phyloP scores from a whole-genome alignment of 2,888 invertebrate species.

The Phyllotreta cruciferae region DNA sequence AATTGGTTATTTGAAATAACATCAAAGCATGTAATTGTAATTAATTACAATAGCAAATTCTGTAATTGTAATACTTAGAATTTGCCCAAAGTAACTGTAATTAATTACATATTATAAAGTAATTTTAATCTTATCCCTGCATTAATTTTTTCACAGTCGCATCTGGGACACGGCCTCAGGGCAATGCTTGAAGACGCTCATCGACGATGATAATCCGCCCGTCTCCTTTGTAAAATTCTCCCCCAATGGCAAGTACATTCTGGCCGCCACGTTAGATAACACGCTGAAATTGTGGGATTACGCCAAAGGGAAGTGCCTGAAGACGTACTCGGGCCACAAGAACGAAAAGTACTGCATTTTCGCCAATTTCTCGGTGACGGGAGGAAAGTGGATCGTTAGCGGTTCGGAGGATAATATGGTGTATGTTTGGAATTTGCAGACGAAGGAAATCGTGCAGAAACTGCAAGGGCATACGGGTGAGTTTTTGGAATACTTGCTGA shows the following conservation, averaged over 20 bases:
- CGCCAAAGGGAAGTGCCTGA: slow-evolving; percentile 96
- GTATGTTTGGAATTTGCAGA: slow-evolving; percentile 99
- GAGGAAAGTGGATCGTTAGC: slow-evolving; percentile 99
- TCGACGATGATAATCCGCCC: slow-evolving; percentile 99
- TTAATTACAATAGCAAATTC: too few relatives aligned
- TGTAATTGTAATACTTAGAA: too few relatives aligned
- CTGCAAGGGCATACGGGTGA: slow-evolving; percentile 95
- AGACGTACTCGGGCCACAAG: slow-evolving; percentile 97
- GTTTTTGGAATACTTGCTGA: neutral
- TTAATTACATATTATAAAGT: too few relatives aligned
- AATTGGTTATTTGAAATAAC: too few relatives aligned
- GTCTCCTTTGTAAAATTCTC: slow-evolving; percentile 99
- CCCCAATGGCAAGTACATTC: slow-evolving; percentile 98
- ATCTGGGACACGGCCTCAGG: slow-evolving; percentile 99
- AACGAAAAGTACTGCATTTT: slow-evolving; percentile 99
- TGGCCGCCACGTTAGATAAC: slow-evolving; percentile 98
- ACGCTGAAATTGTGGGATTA: slow-evolving; percentile 99
- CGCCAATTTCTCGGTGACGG: slow-evolving; percentile 99
- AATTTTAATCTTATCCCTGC: too few relatives aligned
- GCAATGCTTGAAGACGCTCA: slow-evolving; percentile 97
- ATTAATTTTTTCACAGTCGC: slow-evolving; percentile 73
- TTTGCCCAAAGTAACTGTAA: too few relatives aligned
- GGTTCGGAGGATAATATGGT: slow-evolving; percentile 99
- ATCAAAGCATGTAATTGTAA: too few relatives aligned
- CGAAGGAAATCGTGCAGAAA: slow-evolving; percentile 98